These are phyloP conservation scores for Axea sp. DNA, from an alignment of 2,888 invertebrate genomes.

Conservation along the genomic window DNA sequence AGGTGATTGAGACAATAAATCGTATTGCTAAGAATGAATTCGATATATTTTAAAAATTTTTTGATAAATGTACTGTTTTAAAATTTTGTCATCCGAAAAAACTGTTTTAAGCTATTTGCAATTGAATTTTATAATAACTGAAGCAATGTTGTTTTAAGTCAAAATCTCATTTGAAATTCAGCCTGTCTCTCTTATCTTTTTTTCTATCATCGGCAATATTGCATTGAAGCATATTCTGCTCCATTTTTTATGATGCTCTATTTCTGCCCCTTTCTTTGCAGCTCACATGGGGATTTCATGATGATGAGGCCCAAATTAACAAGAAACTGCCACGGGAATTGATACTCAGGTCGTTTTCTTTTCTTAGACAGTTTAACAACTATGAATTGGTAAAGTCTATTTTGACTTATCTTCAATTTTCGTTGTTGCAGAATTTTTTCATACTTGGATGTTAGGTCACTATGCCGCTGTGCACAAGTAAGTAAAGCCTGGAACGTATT, in stretches of 20 bases:
- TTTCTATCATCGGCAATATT: slow-evolving; percentile 27
- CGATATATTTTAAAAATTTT: no score
- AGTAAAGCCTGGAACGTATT: slow-evolving; percentile 96
- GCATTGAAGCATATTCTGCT: slow-evolving; percentile 37
- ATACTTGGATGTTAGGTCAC: slow-evolving; percentile 95
- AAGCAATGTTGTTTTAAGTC: no score
- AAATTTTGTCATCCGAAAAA: no score
- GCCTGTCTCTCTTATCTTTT: slow-evolving; percentile 7
- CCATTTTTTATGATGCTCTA: background rate
- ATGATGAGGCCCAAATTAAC: slow-evolving; percentile 94
- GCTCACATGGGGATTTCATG: slow-evolving; percentile 87
- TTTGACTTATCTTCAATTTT: no score
- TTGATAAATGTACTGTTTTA: no score
- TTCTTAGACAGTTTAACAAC: no score
- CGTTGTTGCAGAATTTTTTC: slow-evolving; percentile 87
- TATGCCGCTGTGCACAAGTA: slow-evolving; percentile 97
- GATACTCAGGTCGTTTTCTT: slow-evolving; percentile 87
- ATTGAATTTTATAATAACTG: no score
- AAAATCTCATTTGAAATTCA: no score
- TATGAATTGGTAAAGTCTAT: no score
- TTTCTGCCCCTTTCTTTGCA: slow-evolving; percentile 77
- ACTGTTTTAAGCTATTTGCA: no score
- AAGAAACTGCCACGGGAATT: slow-evolving; percentile 98
- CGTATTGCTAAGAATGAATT: no score
- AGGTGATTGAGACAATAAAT: no score